Conservation (phyloP, 2,113 vertebrate genomes). For the Arothron firmamentum region DNA sequence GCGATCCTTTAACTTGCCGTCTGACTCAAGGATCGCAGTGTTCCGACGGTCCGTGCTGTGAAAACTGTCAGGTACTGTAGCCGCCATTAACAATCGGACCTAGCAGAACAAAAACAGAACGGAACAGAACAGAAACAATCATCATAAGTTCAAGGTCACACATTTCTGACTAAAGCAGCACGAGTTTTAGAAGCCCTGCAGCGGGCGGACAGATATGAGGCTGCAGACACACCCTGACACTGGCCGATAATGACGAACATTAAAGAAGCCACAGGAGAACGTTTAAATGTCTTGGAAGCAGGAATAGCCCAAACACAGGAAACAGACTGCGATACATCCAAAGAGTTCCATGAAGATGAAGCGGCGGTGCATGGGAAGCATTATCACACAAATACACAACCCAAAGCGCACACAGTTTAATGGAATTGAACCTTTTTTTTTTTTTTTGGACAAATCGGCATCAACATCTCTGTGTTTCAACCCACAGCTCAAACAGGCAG, state of each 20-base stretch:
- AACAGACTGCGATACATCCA: conserved; percentile 35
- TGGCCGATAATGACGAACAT: background rate
- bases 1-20: conserved; percentile 81
- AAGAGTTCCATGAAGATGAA: background rate
- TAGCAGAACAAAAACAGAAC: too few relatives aligned
- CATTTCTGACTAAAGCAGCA: too few relatives aligned
- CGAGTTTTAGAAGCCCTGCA: too few relatives aligned
- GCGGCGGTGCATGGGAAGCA: background rate
- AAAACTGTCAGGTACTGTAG: conserved; percentile 78
- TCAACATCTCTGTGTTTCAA: background rate
- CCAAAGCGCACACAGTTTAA: background rate
- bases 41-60: conserved; percentile 80
- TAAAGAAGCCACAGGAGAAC: background rate
- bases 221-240: conserved; percentile 15
- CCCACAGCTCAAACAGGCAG: conserved; percentile 69
- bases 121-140: too few relatives aligned
- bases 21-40: conserved; percentile 77
- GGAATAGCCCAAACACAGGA: conserved; percentile 29
- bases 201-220: too few relatives aligned
- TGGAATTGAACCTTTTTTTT: too few relatives aligned
- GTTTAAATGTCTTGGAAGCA: background rate
- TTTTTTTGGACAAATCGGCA: background rate
- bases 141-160: too few relatives aligned
- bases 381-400: background rate
- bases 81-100: background rate